These are phyloP conservation scores for Listronotus oregonensis DNA, from an alignment of 1,140 invertebrate genomes.

Conservation along the genomic window DNA sequence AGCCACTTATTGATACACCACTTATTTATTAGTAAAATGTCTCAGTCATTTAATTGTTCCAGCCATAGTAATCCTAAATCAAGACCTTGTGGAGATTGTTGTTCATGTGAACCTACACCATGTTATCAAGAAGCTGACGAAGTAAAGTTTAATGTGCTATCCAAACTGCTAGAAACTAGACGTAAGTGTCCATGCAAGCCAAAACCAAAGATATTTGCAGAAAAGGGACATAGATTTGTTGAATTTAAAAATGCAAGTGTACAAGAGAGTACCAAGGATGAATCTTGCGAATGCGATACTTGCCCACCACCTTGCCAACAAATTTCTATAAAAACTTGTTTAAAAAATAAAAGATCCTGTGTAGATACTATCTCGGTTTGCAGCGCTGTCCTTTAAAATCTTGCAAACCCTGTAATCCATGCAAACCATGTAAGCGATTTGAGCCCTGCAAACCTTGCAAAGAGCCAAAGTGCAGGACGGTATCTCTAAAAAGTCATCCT, in stretches of 20 bases:
- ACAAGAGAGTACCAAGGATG: conserved; percentile 10
- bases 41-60: not conserved
- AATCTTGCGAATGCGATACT: conserved; percentile 3
- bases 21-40: conserved; percentile 26
- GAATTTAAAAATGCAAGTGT: conserved; percentile 14
- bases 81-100: not conserved
- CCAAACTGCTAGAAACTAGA: not conserved
- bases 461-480: not conserved
- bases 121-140: not conserved
- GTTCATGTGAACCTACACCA: not conserved
- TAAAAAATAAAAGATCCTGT: conserved; percentile 12
- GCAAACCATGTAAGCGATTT: not conserved
- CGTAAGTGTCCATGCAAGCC: not conserved
- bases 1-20: conserved; percentile 21
- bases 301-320: not conserved
- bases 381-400: no score
- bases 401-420: no score
- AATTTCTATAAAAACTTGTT: not conserved
- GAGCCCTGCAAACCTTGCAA: not conserved
- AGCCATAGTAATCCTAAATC: no score
- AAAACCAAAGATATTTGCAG: conserved; percentile 20
- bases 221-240: conserved; percentile 23
- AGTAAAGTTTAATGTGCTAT: not conserved
- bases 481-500: conserved; percentile 1
- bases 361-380: not conserved